phyloP scores from a whole-genome alignment of 2,113 vertebrate genomes.

The Martes martes region DNA sequence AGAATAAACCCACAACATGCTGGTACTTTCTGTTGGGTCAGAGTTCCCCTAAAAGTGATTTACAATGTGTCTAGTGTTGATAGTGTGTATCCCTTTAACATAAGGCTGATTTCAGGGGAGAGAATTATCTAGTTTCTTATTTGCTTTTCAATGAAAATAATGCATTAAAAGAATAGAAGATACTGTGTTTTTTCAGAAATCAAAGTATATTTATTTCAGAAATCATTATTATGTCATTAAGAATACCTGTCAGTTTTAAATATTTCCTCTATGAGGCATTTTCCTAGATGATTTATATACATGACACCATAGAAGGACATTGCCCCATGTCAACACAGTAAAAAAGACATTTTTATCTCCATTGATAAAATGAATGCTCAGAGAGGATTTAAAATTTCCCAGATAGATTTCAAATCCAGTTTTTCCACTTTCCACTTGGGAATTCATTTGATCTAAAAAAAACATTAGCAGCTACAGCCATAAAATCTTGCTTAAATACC shows the following conservation, averaged over 20 bases:
- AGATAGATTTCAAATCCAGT: background rate
- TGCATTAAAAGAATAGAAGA: background rate
- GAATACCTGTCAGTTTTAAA: background rate
- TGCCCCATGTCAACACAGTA: background rate
- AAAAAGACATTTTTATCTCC: background rate
- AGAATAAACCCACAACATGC: background rate
- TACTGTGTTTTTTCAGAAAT: background rate
- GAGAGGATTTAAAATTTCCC: background rate
- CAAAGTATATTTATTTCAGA: conserved; percentile 20
- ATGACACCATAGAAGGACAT: background rate
- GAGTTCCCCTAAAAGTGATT: background rate
- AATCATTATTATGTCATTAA: background rate
- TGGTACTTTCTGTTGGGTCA: background rate
- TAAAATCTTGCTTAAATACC: background rate
- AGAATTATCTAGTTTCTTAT: background rate
- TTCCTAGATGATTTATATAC: background rate
- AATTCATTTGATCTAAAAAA: background rate
- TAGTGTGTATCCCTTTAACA: background rate
- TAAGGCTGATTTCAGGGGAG: background rate
- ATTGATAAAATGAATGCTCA: background rate
- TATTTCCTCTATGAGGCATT: background rate
- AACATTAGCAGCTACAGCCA: background rate
- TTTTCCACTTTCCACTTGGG: background rate
- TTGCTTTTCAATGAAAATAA: background rate
- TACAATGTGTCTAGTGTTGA: background rate